Evolutionary conservation across 1,140 invertebrate species (phyloP).

Genomic region (Dreissena polymorpha): DNA sequence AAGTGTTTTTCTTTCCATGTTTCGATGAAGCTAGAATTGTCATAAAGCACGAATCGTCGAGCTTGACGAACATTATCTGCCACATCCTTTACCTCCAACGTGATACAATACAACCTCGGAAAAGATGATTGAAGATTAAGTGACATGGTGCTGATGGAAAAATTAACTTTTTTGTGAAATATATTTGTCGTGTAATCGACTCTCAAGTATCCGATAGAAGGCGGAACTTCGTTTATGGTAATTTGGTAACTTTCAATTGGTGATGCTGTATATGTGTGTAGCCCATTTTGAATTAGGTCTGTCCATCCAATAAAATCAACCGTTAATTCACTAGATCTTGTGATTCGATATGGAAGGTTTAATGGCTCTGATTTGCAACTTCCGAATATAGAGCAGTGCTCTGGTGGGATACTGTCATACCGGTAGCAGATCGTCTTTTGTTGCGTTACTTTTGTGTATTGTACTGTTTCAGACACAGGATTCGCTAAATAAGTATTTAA

Average conservation of each 20-base stretch:
- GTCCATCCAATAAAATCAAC: conserved; percentile 14
- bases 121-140: neutral
- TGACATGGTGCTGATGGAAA: neutral
- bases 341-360: neutral
- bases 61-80: conserved; percentile 11
- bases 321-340: neutral
- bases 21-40: conserved; percentile 15
- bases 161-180: neutral
- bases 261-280: neutral
- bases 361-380: conserved; percentile 5
- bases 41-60: conserved; percentile 23
- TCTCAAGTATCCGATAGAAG: neutral
- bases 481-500: neutral
- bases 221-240: neutral
- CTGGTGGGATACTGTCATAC: neutral
- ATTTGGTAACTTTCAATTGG: conserved; percentile 5
- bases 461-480: neutral
- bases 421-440: neutral
- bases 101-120: conserved; percentile 7
- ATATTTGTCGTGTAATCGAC: neutral
- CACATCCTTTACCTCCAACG: conserved; percentile 20
- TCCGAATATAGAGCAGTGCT: neutral
- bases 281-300: neutral
- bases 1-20: neutral
- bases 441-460: neutral